Evolutionary conservation across 2,797 vertebrate species (phyloP).

Genomic region (Denticeps clupeoides): DNA sequence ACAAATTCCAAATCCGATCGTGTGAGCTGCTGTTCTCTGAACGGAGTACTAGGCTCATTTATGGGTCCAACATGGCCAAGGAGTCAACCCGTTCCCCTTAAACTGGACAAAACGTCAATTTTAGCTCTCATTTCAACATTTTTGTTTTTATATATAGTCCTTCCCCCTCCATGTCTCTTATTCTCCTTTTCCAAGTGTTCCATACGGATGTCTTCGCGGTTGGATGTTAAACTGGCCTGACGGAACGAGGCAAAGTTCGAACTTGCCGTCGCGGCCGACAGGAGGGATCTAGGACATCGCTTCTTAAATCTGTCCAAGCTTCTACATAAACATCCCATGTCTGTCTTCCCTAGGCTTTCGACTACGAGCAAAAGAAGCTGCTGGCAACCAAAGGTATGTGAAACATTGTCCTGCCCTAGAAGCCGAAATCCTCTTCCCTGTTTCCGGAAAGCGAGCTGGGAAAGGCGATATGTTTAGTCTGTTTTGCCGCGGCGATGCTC

Average conservation of each 20-base stretch:
- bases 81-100: too few species aligned
- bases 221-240: constrained; percentile 11
- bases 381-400: constrained; percentile 80
- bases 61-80: too few species aligned
- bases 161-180: too few species aligned
- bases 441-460: constrained; percentile 2
- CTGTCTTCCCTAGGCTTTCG: constrained; percentile 64
- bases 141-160: too few species aligned
- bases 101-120: too few species aligned
- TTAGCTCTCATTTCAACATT: too few species aligned
- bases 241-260: constrained; percentile 23
- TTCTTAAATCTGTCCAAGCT: constrained; percentile 5
- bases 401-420: neutral
- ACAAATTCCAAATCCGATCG: too few species aligned
- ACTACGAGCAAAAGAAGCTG: constrained; percentile 84
- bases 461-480: constrained; percentile 25
- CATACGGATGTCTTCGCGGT: too few species aligned
- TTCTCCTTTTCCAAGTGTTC: too few species aligned
- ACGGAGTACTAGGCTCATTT: neutral
- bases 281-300: constrained; percentile 13
- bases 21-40: too few species aligned
- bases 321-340: constrained; percentile 11
- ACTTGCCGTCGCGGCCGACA: constrained; percentile 8
- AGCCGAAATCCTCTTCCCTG: neutral
- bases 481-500: constrained; percentile 11